These are phyloP conservation scores for Leguminivora glycinivorella DNA, from an alignment of 1,140 invertebrate species.

Conservation along the genomic window DNA sequence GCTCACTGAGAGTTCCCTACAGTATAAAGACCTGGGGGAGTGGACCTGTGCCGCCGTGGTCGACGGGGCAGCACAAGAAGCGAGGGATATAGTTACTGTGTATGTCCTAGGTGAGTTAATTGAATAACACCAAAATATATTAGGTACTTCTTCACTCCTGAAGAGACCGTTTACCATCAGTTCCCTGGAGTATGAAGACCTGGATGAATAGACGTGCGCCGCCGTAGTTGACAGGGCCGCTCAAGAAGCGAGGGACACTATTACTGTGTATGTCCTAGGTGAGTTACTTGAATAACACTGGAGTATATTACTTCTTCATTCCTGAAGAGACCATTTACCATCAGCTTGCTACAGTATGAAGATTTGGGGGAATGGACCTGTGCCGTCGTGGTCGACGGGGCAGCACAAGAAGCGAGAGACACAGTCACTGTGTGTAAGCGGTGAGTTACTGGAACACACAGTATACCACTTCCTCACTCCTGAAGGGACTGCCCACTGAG, in stretches of 20 bases:
- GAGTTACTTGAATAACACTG: too few species aligned
- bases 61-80: conserved; percentile 47
- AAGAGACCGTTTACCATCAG: too few species aligned
- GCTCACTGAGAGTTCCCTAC: too few species aligned
- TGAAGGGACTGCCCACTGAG: too few species aligned
- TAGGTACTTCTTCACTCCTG: too few species aligned
- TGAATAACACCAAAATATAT: too few species aligned
- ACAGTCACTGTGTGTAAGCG: conserved; percentile 37
- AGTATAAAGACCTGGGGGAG: conserved; percentile 55
- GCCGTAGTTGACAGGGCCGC: conserved; percentile 49
- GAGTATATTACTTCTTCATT: too few species aligned
- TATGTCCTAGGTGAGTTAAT: conserved; percentile 41
- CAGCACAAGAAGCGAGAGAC: conserved; percentile 52
- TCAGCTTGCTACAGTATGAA: too few species aligned
- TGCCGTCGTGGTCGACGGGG: conserved; percentile 53
- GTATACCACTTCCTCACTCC: too few species aligned
- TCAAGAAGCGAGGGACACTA: conserved; percentile 52
- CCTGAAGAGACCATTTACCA: too few species aligned
- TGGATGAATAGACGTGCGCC: conserved; percentile 64
- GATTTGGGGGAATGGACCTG: conserved; percentile 66
- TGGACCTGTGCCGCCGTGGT: conserved; percentile 67
- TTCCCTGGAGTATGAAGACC: too few species aligned
- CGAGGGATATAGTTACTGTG: conserved; percentile 47
- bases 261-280: conserved; percentile 40
- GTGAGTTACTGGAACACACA: too few species aligned